These are phyloP conservation scores for Camptogramma bilineatum DNA, from an alignment of 2,888 invertebrate species.

Conservation along the genomic window DNA sequence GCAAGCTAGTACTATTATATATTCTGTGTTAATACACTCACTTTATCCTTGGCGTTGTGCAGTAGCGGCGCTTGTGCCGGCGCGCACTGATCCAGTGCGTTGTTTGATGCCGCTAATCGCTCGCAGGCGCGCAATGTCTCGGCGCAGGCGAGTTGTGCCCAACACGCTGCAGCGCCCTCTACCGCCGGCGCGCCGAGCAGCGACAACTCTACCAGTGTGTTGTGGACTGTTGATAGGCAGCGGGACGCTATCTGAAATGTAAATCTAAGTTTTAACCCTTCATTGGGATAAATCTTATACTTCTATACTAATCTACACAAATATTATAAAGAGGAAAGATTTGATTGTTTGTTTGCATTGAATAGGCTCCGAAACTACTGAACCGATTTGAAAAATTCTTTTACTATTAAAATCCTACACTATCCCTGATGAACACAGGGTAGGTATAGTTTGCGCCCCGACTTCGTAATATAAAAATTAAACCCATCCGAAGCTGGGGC, in stretches of 20 bases:
- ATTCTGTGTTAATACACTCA: slow-evolving; percentile 53
- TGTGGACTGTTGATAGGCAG: slow-evolving; percentile 95
- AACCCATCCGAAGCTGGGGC: too few relatives aligned
- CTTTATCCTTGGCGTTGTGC: slow-evolving; percentile 90
- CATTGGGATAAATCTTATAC: too few relatives aligned
- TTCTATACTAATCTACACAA: too few relatives aligned
- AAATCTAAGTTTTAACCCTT: not conserved
- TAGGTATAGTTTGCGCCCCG: too few relatives aligned
- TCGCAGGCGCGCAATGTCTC: slow-evolving; percentile 95
- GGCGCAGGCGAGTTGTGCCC: slow-evolving; percentile 96
- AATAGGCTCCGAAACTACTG: too few relatives aligned
- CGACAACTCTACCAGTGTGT: slow-evolving; percentile 93
- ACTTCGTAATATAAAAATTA: too few relatives aligned
- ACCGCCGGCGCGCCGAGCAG: slow-evolving; percentile 92
- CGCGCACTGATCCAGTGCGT: slow-evolving; percentile 90
- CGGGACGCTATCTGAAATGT: slow-evolving; percentile 91
- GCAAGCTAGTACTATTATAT: too few relatives aligned
- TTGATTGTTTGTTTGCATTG: too few relatives aligned
- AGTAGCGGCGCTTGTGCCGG: slow-evolving; percentile 94
- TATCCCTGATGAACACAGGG: too few relatives aligned
- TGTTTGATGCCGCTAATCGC: slow-evolving; percentile 85
- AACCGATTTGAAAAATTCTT: too few relatives aligned
- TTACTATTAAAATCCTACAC: too few relatives aligned
- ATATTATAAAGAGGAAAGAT: too few relatives aligned
- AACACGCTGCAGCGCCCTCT: slow-evolving; percentile 94